Percentiles rank a stretch among this genome's conserved stretches.
Conservation (phyloP, 1,140 invertebrate genomes). For the Cepaea nemoralis region DNA sequence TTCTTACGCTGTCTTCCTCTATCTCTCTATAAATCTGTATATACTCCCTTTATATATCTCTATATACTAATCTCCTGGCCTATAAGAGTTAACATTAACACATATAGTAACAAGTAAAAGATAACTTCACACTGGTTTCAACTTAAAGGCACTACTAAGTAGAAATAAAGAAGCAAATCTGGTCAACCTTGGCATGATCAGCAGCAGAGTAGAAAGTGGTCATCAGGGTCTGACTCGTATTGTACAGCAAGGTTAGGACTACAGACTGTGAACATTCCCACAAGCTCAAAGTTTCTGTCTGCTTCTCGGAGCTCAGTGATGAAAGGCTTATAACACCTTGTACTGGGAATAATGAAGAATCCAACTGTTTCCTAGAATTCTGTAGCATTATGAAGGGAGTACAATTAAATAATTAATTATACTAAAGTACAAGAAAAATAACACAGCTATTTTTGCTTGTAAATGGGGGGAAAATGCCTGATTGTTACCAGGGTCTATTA, state of each 20-base stretch:
- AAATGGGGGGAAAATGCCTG: neutral
- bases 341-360: neutral
- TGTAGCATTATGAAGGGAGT: neutral
- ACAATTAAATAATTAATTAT: neutral
- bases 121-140: no score
- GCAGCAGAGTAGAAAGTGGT: slow-evolving; percentile 18
- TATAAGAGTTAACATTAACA: no score
- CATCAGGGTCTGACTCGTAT: neutral
- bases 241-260: neutral
- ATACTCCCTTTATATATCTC: no score
- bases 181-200: slow-evolving; percentile 1
- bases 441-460: neutral
- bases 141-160: no score
- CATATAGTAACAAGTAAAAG: no score
- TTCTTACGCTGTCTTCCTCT: no score
- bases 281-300: neutral
- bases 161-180: no score
- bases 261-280: neutral
- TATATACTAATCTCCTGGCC: no score
- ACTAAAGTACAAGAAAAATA: neutral
- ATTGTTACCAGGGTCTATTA: no score
- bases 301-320: neutral
- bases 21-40: no score
- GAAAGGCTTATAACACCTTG: slow-evolving; percentile 10
- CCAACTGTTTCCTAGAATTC: neutral